phyloP scores from a whole-genome alignment of 2,888 invertebrate genomes.

The Pristionchus arcanus region DNA sequence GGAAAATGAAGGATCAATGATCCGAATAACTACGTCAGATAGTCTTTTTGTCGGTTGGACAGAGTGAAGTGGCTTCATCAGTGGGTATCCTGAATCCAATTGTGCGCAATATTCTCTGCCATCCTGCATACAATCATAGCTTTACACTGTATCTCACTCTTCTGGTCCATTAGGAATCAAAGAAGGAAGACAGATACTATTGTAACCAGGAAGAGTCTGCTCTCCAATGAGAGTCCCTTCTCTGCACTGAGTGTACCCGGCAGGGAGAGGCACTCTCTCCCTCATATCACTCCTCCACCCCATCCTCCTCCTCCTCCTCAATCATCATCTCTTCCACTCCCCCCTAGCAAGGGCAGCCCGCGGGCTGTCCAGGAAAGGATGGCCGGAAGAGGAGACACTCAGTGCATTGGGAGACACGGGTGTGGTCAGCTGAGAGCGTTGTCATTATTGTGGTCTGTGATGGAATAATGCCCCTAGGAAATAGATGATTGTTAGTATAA shows the following conservation, averaged over 20 bases:
- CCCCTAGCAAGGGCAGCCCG: constrained; percentile 40
- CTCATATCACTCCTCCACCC: neutral
- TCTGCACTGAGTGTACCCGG: constrained; percentile 1
- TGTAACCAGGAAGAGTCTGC: neutral
- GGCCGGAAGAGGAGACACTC: neutral
- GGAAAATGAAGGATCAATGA: neutral
- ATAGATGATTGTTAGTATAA: no score
- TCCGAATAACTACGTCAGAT: no score
- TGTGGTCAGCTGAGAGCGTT: neutral
- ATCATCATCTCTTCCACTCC: neutral
- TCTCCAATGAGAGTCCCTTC: neutral
- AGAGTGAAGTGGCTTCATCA: no score
- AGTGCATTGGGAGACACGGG: neutral
- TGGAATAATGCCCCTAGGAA: no score
- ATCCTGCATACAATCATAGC: neutral
- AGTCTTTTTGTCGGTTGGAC: no score
- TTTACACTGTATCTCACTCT: neutral
- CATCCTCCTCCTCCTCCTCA: neutral
- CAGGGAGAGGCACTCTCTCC: constrained; percentile 7
- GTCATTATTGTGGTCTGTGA: no score
- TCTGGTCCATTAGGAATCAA: no score
- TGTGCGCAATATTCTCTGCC: no score
- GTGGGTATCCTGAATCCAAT: no score
- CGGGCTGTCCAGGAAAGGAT: constrained; percentile 33
- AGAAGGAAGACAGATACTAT: no score